These are phyloP conservation scores for Mormyrus hasselquistii DNA, from an alignment of 2,797 vertebrate species.

Conservation along the genomic window DNA sequence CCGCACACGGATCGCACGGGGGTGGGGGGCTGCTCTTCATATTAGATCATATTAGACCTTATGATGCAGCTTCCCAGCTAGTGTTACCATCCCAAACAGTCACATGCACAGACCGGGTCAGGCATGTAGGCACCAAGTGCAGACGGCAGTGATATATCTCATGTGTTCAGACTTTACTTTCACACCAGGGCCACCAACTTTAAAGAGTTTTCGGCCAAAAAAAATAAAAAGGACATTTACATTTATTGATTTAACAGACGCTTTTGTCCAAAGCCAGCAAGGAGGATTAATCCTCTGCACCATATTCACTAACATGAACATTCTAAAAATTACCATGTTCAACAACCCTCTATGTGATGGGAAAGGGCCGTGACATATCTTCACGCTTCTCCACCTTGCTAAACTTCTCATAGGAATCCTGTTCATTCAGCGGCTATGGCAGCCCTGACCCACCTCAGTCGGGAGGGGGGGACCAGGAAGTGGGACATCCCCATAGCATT, in stretches of 20 bases:
- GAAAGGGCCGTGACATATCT: background rate
- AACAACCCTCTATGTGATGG: background rate
- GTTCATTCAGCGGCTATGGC: background rate
- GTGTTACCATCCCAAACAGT: background rate
- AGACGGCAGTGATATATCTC: background rate
- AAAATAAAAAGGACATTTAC: background rate
- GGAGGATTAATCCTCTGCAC: background rate
- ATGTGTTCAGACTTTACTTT: background rate
- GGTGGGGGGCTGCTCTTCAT: background rate
- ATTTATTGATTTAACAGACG: background rate
- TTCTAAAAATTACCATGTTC: background rate
- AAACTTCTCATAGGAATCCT: background rate
- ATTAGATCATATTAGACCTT: slow-evolving; percentile 1
- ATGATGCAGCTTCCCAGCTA: background rate
- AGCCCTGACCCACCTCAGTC: background rate
- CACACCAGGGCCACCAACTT: background rate
- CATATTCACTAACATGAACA: background rate
- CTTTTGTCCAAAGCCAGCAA: background rate
- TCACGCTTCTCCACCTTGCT: background rate
- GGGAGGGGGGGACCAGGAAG: background rate
- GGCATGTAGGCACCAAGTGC: background rate
- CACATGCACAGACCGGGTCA: background rate
- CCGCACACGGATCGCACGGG: too few species aligned
- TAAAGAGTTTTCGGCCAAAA: background rate
- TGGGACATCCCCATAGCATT: background rate